phyloP scores from a whole-genome alignment of 2,113 vertebrate species.

The Protomyctophum bolini region DNA sequence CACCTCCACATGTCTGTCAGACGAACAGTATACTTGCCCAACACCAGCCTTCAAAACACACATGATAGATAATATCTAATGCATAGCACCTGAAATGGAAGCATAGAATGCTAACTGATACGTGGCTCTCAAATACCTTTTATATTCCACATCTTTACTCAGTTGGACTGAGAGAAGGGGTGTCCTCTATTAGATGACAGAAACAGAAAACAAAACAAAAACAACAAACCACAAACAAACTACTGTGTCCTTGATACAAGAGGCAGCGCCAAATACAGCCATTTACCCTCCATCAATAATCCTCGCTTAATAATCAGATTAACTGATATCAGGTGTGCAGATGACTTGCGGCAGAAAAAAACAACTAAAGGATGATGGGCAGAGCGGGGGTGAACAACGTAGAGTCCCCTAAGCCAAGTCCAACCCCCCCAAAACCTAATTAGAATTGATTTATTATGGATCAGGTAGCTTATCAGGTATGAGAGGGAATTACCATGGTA shows the following conservation, averaged over 20 bases:
- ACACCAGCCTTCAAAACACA: background rate
- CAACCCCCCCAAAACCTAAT: conserved; percentile 84
- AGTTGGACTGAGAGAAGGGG: conserved; percentile 1
- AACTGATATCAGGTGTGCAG: conserved; percentile 66
- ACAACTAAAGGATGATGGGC: conserved; percentile 36
- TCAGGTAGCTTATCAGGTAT: conserved; percentile 92
- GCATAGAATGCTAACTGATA: conserved; percentile 8
- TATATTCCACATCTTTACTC: background rate
- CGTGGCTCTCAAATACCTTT: background rate
- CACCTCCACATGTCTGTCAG: background rate
- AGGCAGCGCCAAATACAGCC: conserved; percentile 16
- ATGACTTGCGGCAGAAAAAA: conserved; percentile 53
- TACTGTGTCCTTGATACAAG: conserved; percentile 47
- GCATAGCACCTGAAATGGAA: background rate
- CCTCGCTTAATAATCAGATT: conserved; percentile 63
- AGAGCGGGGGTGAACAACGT: background rate
- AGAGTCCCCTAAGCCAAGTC: conserved; percentile 38
- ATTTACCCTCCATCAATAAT: conserved; percentile 50
- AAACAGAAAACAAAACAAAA: background rate
- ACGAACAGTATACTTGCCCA: background rate
- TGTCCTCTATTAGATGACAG: conserved; percentile 8
- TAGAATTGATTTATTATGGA: conserved; percentile 97
- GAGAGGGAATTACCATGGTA: conserved; percentile 86
- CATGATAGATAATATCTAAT: background rate
- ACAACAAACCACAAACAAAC: conserved; percentile 32